Base-by-base conservation (phyloP, 1,140 invertebrate species). In the Calliphora vicina region DNA sequence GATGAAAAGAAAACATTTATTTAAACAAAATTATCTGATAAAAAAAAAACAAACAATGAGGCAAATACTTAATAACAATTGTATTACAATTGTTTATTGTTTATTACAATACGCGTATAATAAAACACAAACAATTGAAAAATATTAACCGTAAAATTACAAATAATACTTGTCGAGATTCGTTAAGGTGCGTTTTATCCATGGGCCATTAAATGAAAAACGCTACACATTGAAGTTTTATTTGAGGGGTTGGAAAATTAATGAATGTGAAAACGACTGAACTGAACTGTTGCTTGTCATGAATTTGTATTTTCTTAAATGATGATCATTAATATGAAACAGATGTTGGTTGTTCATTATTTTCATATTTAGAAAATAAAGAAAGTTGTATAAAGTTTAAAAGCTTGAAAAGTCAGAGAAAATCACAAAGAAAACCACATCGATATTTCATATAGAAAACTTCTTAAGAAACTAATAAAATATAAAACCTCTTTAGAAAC, bases 71-170 rank as follows among this genome's bases (percentile, higher is more conserved):
- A 50, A 50, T 50, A 9, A 50, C 45, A 50, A 50, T 50, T 50
- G 45, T 50, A 50, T 50, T 50, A 50, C 45, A 35, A 35, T 35
- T 35, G 35, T 35, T 35, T 35, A 35, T 35, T 35, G 35, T 35
- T 35, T 35, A 35, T 2, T 35, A 35, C 35, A 35, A 35, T 35
- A 35, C 35, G 35, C 10, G 35, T 35, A 35, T 35, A 35, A 35
- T 35, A 35, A 35, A 35, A 35, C 10, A 35, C 35, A 50, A 50
- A 50, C 45, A 50, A 50, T 50, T 50, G 45, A 67, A 67, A 67
- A 67, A 67, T 67, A 67, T 67, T 67, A 67, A 67, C 61, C 61
- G 61, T 67, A 23, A 67, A 67, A 67, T 67, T 67, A 67, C 61
- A 67, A 57, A 67, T 67, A 67, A 67, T 67, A 67, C 61, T 67